Evolutionary conservation across 2,113 vertebrate genomes (phyloP).

Genomic region (Archilochus colubris): DNA sequence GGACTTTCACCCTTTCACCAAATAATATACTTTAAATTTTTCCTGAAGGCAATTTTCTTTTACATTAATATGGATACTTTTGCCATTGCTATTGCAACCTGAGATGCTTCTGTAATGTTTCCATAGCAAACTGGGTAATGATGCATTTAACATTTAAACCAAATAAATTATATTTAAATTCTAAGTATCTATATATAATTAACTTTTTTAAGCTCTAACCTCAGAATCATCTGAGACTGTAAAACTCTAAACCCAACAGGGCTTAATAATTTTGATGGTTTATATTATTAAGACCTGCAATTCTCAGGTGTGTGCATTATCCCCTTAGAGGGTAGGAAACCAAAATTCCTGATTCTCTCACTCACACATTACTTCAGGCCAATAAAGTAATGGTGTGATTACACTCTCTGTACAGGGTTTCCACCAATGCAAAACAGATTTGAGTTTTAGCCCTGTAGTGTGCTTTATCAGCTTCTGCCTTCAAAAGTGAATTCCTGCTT

Average conservation of each 20-base stretch:
- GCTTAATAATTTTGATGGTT: neutral
- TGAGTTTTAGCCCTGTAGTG: neutral
- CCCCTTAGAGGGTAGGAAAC: neutral
- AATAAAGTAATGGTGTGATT: neutral
- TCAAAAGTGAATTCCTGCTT: neutral
- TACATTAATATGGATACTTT: neutral
- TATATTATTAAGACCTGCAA: neutral
- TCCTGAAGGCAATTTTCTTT: neutral
- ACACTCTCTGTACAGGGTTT: neutral
- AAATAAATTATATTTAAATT: constrained; percentile 50
- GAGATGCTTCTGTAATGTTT: neutral
- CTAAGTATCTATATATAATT: neutral
- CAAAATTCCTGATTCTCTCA: neutral
- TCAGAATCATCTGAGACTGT: neutral
- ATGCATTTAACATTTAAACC: neutral
- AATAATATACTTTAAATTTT: neutral
- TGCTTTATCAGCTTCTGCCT: neutral
- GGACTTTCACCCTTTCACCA: neutral
- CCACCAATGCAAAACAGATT: neutral
- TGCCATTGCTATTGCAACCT: neutral
- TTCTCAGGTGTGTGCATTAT: neutral
- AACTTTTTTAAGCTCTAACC: neutral
- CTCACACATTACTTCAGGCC: neutral
- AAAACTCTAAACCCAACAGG: constrained; percentile 2
- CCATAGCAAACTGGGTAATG: neutral